Evolutionary conservation across 2,113 vertebrate genomes (phyloP).

Genomic region (Anolis sagrei): DNA sequence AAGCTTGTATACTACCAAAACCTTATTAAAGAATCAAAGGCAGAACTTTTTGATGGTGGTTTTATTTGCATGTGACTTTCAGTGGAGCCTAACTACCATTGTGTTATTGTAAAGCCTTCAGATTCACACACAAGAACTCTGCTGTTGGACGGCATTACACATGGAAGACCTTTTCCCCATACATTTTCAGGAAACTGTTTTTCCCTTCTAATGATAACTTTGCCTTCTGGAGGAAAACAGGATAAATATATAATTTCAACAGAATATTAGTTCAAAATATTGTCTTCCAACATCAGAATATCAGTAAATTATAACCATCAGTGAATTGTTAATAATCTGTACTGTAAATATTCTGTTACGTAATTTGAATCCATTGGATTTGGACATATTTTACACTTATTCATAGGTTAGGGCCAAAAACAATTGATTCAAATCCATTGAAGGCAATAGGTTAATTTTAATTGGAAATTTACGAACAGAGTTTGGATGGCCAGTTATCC

Average conservation of each 20-base stretch:
- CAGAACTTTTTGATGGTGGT: conserved; percentile 63
- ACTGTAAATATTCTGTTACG: not conserved
- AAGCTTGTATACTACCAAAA: conserved; percentile 94
- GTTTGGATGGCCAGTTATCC: no score
- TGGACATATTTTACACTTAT: no score
- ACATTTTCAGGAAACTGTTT: not conserved
- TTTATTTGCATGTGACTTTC: conserved; percentile 25
- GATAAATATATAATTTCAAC: not conserved
- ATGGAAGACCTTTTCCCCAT: not conserved
- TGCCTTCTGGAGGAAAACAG: not conserved
- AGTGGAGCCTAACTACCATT: not conserved
- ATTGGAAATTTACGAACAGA: no score
- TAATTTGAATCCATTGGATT: no score
- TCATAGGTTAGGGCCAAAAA: no score
- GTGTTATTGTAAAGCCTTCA: not conserved
- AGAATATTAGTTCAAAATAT: not conserved
- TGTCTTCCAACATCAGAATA: no score
- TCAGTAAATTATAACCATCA: no score
- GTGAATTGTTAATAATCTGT: no score
- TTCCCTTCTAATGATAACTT: not conserved
- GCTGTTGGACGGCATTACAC: not conserved
- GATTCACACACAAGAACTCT: not conserved
- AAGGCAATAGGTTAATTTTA: no score
- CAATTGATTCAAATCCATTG: no score
- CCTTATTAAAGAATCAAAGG: conserved; percentile 89